phyloP scores from a whole-genome alignment of 1,140 invertebrate genomes.

The Carposina sasakii region DNA sequence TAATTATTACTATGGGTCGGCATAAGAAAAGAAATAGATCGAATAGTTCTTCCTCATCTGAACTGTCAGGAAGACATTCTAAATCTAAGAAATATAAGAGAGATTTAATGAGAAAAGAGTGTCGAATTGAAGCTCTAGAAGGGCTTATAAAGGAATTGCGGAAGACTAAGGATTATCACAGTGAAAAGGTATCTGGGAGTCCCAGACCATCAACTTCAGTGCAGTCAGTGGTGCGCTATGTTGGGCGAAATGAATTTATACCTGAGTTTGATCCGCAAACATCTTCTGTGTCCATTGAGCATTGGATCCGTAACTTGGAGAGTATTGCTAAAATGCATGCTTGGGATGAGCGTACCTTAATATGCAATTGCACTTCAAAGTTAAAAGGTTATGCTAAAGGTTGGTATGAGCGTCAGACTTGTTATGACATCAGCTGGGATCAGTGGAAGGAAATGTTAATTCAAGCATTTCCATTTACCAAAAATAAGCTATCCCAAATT shows the following conservation, averaged over 20 bases:
- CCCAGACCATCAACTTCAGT: neutral
- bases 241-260: conserved; percentile 1
- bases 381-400: conserved; percentile 10
- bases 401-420: conserved; percentile 9
- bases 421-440: conserved; percentile 10
- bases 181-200: neutral
- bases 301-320: conserved; percentile 12
- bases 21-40: conserved; percentile 1
- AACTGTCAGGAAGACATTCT: neutral
- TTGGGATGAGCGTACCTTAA: conserved; percentile 11
- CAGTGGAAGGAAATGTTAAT: conserved; percentile 7
- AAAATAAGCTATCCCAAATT: conserved; percentile 7
- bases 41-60: neutral
- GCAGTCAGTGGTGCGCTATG: neutral
- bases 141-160: conserved; percentile 3
- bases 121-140: neutral
- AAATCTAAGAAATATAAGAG: neutral
- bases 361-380: conserved; percentile 13
- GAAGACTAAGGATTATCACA: neutral
- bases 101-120: neutral
- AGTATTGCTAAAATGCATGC: conserved; percentile 9
- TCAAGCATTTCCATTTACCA: conserved; percentile 9
- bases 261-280: conserved; percentile 12
- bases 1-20: neutral
- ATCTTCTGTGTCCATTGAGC: neutral